phyloP scores from a whole-genome alignment of 2,888 invertebrate species.

The Norana najaformis region DNA sequence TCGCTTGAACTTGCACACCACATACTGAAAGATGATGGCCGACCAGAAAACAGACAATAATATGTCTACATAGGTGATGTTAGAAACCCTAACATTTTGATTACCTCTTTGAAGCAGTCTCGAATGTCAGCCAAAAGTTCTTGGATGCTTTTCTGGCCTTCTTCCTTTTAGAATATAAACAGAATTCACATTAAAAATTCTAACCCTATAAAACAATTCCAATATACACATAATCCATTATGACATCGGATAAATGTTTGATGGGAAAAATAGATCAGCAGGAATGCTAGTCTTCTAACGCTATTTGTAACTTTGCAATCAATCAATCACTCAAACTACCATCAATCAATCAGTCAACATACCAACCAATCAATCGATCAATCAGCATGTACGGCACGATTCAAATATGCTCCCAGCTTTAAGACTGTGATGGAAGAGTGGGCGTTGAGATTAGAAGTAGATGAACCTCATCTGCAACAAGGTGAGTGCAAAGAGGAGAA shows the following conservation, averaged over 20 bases:
- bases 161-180: neutral
- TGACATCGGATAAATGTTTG: neutral
- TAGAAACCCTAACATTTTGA: neutral
- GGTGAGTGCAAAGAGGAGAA: neutral
- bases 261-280: neutral
- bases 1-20: neutral
- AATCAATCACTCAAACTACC: neutral
- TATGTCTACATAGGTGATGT: too few relatives aligned
- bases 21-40: neutral
- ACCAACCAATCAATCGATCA: neutral
- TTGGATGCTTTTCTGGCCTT: constrained; percentile 10
- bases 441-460: neutral
- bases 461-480: neutral
- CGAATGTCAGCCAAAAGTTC: constrained; percentile 19
- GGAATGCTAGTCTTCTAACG: neutral
- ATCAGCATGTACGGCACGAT: neutral
- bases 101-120: constrained; percentile 60
- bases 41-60: neutral
- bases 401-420: neutral
- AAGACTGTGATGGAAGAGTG: neutral
- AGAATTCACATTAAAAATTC: neutral
- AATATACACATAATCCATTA: too few relatives aligned
- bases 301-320: neutral
- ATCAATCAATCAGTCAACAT: neutral
- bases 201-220: neutral